These are phyloP conservation scores for roundworm (Caenorhabditis elegans) DNA, from an alignment of 1,140 invertebrate species.

Conservation along the genomic window WBcel235 BX284604.4:5016001-5016500, in stretches of 20 bases:
- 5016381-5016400: too few relatives aligned
- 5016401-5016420: neutral
- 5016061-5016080: too few relatives aligned
- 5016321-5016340: too few relatives aligned
- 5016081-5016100: too few relatives aligned
- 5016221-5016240: neutral
- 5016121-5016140: too few relatives aligned
- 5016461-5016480: neutral
- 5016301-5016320: too few relatives aligned
- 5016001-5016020: too few relatives aligned
- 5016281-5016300: neutral
- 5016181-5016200: constrained; percentile 17
- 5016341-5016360: too few relatives aligned
- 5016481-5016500: neutral
- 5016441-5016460: neutral
- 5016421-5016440: neutral
- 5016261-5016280: neutral
- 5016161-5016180: constrained; percentile 16
- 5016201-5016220: constrained; percentile 10
- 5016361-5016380: too few relatives aligned
- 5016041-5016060: neutral
- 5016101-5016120: too few relatives aligned
- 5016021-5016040: neutral
- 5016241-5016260: neutral
- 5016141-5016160: neutral